Base-by-base conservation (phyloP, 2,797 vertebrate genomes). In the Syndactyla subalaris region DNA sequence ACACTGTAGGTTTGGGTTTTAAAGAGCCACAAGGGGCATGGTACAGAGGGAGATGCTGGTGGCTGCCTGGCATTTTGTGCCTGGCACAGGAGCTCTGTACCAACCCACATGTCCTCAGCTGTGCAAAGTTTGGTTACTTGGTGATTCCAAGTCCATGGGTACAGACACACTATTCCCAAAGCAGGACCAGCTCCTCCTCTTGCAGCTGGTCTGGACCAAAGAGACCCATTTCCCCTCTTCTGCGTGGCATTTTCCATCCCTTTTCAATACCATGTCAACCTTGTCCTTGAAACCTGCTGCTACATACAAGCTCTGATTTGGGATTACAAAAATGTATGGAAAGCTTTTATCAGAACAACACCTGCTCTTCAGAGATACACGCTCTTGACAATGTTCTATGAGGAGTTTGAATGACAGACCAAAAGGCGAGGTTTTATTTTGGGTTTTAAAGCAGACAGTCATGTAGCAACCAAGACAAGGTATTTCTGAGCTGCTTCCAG, bases 381-480 rank as follows among this genome's bases (percentile, higher is more conserved):
- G 0, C 59, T 88, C 61, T 77, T 68, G 45, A 57, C 3, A 6
- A 43, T 15, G 36, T 73, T 92, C 84, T 76, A 76, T 1, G 3
- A 84, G 49, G 34, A 87, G n/a, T 39, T 32, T 94, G 80, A 96
- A 76, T 30, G 77, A 74, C 85, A 93, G 85, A 90, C 51, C 26
- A 95, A 92, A 94, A 94, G 57, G 36, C 38, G 67, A 76, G 74
- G 45, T 65, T 90, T 88, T 87, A 46, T 67, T 96, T 73, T 26
- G 6, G 52, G 74, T 49, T 85, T 92, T 87, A 82, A 74, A 82
- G 71, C 89, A 93, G 76, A 52, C 51, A 84, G 88, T 36, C 76
- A 70, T 2, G 29, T 13, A 88, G 67, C 54, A 94, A 95, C 30
- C 59, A 73, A 94, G 63, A 76, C 26, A 67, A 93, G 41, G 83